Evolutionary conservation across 2,888 invertebrate genomes (phyloP).

Genomic region (Polydesmus complanatus): DNA sequence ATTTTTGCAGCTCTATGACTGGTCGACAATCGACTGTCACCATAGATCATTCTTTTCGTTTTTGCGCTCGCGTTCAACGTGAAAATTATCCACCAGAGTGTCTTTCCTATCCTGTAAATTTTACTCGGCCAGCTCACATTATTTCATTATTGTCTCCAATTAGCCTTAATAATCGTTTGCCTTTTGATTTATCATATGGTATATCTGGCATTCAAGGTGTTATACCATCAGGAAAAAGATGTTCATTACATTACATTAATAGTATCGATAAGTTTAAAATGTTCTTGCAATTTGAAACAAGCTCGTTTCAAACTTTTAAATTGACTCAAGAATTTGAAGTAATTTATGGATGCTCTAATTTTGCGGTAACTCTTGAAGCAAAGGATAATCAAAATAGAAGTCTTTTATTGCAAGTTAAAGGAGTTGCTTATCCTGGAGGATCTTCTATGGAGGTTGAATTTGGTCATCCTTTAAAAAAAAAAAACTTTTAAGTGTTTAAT

Average conservation of each 20-base stretch:
- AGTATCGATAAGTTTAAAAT: neutral
- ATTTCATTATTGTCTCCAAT: conserved; percentile 73
- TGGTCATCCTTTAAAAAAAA: conserved; percentile 38
- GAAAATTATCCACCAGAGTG: conserved; percentile 62
- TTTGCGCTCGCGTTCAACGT: conserved; percentile 62
- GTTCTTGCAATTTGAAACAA: neutral
- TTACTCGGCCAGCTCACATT: conserved; percentile 64
- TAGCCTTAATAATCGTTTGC: conserved; percentile 70
- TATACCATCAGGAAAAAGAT: conserved; percentile 36
- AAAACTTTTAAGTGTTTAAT: neutral
- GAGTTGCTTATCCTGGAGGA: conserved; percentile 44
- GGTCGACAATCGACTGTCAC: conserved; percentile 8
- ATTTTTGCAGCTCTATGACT: conserved; percentile 29
- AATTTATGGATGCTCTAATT: conserved; percentile 34
- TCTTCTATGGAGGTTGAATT: conserved; percentile 48
- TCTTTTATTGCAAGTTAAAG: conserved; percentile 57
- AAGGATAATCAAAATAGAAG: conserved; percentile 57
- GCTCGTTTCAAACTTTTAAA: conserved; percentile 67
- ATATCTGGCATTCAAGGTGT: conserved; percentile 35
- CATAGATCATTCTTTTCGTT: conserved; percentile 37
- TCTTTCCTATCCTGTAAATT: conserved; percentile 2
- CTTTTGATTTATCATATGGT: conserved; percentile 45
- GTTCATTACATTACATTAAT: conserved; percentile 27
- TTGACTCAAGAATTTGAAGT: conserved; percentile 48
- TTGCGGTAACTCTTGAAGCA: conserved; percentile 54